Conservation (phyloP, 2,797 vertebrate genomes). For the Peromyscus melanophrys region DNA sequence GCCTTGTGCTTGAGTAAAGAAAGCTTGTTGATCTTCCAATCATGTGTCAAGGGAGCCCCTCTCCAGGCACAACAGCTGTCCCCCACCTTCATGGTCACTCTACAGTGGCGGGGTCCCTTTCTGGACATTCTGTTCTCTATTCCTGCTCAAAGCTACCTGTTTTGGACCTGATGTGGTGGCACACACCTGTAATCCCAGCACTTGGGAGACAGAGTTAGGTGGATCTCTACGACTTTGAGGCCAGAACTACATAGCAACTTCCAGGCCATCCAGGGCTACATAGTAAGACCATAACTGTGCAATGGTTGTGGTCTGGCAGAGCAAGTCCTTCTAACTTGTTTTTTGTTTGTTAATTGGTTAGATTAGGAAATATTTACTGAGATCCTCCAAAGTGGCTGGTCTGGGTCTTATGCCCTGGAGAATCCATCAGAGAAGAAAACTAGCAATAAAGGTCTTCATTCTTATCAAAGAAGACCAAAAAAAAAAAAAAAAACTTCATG, state of each 20-base stretch:
- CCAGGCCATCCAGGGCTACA: neutral
- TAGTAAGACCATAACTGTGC: neutral
- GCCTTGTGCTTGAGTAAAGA: neutral
- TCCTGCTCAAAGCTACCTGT: neutral
- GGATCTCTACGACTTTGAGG: too few species aligned
- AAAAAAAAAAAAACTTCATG: neutral
- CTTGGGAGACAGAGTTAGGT: neutral
- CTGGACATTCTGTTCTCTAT: too few species aligned
- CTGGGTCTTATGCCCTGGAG: neutral
- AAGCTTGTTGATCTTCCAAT: accelerated
- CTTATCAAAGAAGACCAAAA: neutral
- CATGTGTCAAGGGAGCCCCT: accelerated
- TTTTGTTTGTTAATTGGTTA: neutral
- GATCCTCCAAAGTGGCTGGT: neutral
- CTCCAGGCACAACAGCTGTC: accelerated
- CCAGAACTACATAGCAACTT: neutral
- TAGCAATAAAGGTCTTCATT: neutral
- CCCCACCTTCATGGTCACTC: too few species aligned
- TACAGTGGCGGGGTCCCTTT: accelerated
- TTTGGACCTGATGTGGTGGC: neutral
- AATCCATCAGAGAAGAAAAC: neutral
- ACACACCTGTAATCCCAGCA: neutral
- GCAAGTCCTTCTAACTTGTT: neutral
- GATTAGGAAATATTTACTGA: neutral
- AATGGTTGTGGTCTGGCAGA: too few species aligned